Evolutionary conservation across 2,888 invertebrate species (phyloP).

Genomic region (Perithous albicinctus): DNA sequence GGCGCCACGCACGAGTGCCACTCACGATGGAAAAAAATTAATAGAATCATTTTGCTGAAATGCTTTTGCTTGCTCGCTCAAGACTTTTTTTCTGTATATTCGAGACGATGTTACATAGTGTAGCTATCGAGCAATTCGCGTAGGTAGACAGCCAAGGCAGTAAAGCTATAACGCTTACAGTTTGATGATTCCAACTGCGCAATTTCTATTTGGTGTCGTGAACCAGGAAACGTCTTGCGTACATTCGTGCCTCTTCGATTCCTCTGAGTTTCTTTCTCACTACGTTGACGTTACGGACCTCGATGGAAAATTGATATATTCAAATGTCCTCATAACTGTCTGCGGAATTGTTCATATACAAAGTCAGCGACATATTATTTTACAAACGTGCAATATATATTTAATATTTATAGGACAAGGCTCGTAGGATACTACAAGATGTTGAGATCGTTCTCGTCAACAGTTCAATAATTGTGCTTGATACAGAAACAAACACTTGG

Average conservation of each 20-base stretch:
- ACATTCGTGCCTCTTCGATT: slow-evolving; percentile 50
- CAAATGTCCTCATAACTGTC: slow-evolving; percentile 17
- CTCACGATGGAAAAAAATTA: slow-evolving; percentile 83
- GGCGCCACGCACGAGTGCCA: slow-evolving; percentile 83
- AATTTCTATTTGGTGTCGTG: slow-evolving; percentile 81
- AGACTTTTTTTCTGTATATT: slow-evolving; percentile 54
- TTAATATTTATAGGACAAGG: neutral
- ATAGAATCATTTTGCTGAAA: slow-evolving; percentile 83
- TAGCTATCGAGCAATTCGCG: slow-evolving; percentile 63
- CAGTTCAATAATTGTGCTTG: neutral
- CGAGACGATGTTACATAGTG: slow-evolving; percentile 39
- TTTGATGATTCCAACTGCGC: slow-evolving; percentile 77
- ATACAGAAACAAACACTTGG: neutral
- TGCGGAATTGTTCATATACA: neutral
- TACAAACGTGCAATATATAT: neutral
- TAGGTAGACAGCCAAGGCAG: slow-evolving; percentile 74
- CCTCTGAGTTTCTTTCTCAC: slow-evolving; percentile 21
- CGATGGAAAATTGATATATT: slow-evolving; percentile 67
- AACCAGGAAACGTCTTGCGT: slow-evolving; percentile 82
- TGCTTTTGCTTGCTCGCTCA: slow-evolving; percentile 67
- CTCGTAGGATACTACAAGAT: neutral
- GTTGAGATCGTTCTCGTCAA: neutral
- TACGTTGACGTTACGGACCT: slow-evolving; percentile 19
- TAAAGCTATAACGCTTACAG: slow-evolving; percentile 79
- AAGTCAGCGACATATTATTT: slow-evolving; percentile 12